Evolutionary conservation across 2,888 invertebrate genomes (phyloP), one percentile per base, ranked within the genome.

Genomic region (Digitonthophagus gazella): DNA sequence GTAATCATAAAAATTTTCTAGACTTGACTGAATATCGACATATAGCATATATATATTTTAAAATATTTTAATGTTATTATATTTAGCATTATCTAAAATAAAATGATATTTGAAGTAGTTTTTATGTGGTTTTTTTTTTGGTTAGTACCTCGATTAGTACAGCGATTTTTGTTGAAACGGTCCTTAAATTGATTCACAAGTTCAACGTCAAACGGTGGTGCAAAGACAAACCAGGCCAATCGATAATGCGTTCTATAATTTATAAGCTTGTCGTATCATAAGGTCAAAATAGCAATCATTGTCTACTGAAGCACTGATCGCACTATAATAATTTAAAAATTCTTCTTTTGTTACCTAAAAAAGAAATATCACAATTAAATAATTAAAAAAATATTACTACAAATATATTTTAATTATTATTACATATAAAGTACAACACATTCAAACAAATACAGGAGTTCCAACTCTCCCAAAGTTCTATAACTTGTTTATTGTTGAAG

Each of bases 271-370:
- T 69, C 96, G 89, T 89, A 98, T 94, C 92, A 97, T 94, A 71
- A 97, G 86, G 82, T 97, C 96, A 81, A 98, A 98, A 81, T 95
- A 98, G 67, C 92, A 91, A 81, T 98, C 97, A 73, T 91, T 92
- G 81, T 98, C 97, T 75, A 97, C 94, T 0, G 96, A 96, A 56
- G 97, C 96, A 81, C 97, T 97, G 74, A 98, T 92, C 14, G 93
- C 95, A 69, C 92, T 87, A 84, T 98, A 98, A 83, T 97, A 98
- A 83, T 96, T 95, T 79, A 92, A 83, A 78, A 97, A 98, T 83
- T 98, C 98, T 75, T 97, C 96, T 75, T 90, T 87, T 0, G 96
- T 96, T 11, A 97, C 93, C 96, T 97, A 84, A 5, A 85, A 85
- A 69, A 65, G n/a, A 54, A 58, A 18, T 5, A 66, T 58, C 8